Base-by-base conservation (phyloP, 2,888 invertebrate genomes). In the Drosophila barbarae region DNA sequence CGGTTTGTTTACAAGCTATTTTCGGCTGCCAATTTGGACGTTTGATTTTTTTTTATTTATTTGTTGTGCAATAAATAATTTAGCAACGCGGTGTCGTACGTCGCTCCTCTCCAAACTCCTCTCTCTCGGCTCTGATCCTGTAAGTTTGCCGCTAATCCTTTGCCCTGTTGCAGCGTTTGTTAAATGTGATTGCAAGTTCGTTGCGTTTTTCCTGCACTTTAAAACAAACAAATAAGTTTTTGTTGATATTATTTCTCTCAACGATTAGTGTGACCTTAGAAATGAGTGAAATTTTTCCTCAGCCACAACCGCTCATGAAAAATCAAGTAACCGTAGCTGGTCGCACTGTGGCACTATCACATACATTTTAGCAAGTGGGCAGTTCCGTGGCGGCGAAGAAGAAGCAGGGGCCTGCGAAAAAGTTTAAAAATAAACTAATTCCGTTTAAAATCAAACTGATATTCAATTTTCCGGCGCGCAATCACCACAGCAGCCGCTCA, bases 51-150 rank as follows among this genome's bases (percentile, higher is more conserved):
- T 76, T 76, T 77, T 73, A 77, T 73, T 77, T 79, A 74, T 85
- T 79, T 77, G 82, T 81, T 82, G 85, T 85, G 85, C 74, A 85
- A 84, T 81, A 81, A 74, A 69, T 77, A 76, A 67, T 80, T 83
- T 69, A 74, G 75, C 72, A 75, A 73, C 73, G 75, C 56, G 34
- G 32, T 53, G 50, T 52, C 53, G 68, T 50, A 66, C 55, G 49
- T 57, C 54, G 80, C 72, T 67, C 72, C 74, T 65, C 34, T 41
- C 49, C 35, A 9, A 28, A 50, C 47, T 13, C 13, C 21, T 21
- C 7, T 13, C 7, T 13, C 21, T 41, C 54, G 8, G 38, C 57
- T 18, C 18, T 26, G 44, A 50, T 68, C 28, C 49, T 26, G 68
- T 69, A 61, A 69, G 68, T 69, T 26, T 21, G 18, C 10, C 21